Evolutionary conservation across 2,888 invertebrate species (phyloP).

Genomic region (Entomobrya proxima): DNA sequence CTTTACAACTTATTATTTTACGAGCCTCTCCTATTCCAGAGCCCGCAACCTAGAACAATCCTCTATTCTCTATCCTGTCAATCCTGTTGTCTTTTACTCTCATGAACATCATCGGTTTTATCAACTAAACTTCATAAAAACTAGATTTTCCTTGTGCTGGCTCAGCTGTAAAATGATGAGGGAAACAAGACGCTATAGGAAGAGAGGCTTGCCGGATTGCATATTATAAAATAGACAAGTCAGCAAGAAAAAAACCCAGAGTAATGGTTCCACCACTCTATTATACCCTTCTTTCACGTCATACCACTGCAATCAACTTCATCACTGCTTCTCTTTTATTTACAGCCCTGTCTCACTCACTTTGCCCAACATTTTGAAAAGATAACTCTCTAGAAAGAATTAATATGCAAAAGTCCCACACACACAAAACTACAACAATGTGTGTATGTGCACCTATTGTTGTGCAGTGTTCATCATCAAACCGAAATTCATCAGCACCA

Average conservation of each 20-base stretch:
- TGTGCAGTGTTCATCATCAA: background rate
- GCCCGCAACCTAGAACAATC: background rate
- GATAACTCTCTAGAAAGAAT: background rate
- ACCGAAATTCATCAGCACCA: background rate
- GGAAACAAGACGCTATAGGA: background rate
- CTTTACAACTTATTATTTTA: constrained; percentile 32
- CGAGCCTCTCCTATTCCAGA: background rate
- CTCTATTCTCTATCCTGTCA: background rate
- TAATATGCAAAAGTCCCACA: background rate
- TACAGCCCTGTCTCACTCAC: background rate
- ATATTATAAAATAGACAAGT: constrained; percentile 19
- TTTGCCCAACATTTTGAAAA: background rate
- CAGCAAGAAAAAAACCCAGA: background rate
- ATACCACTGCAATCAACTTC: background rate
- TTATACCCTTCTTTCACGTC: background rate
- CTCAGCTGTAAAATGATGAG: constrained; percentile 20
- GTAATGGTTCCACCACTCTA: background rate
- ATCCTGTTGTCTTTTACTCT: background rate
- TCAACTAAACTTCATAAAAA: background rate
- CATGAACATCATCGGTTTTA: constrained; percentile 18
- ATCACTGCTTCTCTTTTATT: background rate
- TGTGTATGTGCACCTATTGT: background rate
- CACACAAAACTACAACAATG: no score
- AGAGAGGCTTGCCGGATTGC: background rate
- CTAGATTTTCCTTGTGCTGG: background rate